phyloP scores from a whole-genome alignment of 2,113 vertebrate species.

The Sialia sialis region DNA sequence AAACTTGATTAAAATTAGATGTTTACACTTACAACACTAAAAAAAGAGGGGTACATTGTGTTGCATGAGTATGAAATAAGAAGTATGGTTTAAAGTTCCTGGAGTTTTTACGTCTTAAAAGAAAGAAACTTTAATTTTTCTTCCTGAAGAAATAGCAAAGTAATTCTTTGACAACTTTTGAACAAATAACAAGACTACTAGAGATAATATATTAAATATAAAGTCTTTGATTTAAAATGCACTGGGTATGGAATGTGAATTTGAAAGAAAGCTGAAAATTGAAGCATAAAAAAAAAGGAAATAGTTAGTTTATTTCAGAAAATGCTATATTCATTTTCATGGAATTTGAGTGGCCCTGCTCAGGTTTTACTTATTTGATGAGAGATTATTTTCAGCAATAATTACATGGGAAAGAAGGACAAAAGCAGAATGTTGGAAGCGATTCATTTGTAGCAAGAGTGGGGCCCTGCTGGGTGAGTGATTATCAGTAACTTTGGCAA shows the following conservation, averaged over 20 bases:
- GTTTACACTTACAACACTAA: background rate
- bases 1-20: background rate
- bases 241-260: background rate
- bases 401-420: background rate
- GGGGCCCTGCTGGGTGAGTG: background rate
- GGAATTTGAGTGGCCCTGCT: background rate
- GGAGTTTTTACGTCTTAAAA: background rate
- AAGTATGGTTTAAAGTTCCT: background rate
- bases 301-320: background rate
- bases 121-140: background rate
- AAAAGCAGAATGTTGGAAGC: background rate
- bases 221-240: background rate
- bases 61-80: background rate
- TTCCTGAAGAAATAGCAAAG: background rate
- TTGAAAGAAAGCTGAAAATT: constrained; percentile 2
- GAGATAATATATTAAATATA: background rate
- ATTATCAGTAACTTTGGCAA: background rate
- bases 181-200: background rate
- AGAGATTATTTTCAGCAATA: constrained; percentile 13
- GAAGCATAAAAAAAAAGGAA: background rate
- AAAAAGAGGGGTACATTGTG: background rate
- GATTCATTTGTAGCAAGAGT: background rate
- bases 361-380: background rate
- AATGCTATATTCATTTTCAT: background rate
- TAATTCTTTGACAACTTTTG: background rate